phyloP scores from a whole-genome alignment of 2,797 vertebrate species.

The Gallinago stenura region DNA sequence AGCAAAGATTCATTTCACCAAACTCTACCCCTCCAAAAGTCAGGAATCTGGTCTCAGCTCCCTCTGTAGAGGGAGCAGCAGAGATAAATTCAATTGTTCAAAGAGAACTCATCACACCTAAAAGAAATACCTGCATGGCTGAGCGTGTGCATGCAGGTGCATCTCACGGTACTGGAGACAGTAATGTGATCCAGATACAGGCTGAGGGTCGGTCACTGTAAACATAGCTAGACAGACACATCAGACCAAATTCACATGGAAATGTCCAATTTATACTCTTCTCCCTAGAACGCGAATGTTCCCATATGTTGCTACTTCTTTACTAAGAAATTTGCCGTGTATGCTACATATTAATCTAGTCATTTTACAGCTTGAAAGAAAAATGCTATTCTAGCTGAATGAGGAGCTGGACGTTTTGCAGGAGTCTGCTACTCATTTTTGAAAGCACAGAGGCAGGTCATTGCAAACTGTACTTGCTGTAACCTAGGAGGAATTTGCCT shows the following conservation, averaged over 20 bases:
- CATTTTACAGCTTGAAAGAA: not conserved
- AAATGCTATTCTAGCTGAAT: not conserved
- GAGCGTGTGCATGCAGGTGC: not conserved
- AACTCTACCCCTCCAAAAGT: slow-evolving; percentile 13
- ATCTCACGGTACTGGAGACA: not conserved
- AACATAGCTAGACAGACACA: not conserved
- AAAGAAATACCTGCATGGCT: not conserved
- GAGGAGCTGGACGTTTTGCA: not conserved
- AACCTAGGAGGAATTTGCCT: slow-evolving; percentile 49
- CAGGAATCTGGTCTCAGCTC: not conserved
- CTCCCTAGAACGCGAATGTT: not conserved
- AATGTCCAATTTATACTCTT: not conserved
- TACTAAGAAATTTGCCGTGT: not conserved
- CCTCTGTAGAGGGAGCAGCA: slow-evolving; percentile 27
- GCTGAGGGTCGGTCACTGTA: not conserved
- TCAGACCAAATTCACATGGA: not conserved
- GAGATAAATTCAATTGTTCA: not conserved
- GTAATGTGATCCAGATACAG: not conserved
- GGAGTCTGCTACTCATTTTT: slow-evolving; percentile 26
- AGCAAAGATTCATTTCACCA: slow-evolving; percentile 64
- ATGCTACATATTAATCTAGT: not conserved
- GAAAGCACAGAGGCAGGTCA: not conserved
- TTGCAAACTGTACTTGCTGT: slow-evolving; percentile 54
- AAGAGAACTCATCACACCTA: not conserved
- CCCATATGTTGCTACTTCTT: slow-evolving; percentile 18